Conservation (phyloP, 2,797 vertebrate genomes). For the Sebastiscus albofasciatus region DNA sequence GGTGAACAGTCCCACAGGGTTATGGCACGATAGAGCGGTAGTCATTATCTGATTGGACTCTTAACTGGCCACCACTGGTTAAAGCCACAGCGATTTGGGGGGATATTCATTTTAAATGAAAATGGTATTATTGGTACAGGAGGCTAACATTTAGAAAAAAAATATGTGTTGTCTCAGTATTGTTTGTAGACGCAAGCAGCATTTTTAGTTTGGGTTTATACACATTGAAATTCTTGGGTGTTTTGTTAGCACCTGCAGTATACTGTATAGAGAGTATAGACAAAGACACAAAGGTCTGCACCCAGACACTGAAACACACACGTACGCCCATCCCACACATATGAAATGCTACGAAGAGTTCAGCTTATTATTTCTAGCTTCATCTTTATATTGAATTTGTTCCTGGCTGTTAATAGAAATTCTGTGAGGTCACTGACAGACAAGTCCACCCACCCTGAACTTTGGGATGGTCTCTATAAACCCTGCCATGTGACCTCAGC, state of each 20-base stretch:
- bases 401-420: background rate
- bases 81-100: constrained; percentile 22
- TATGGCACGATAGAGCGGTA: constrained; percentile 24
- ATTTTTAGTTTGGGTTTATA: background rate
- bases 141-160: background rate
- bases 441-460: constrained; percentile 14
- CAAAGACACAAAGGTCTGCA: background rate
- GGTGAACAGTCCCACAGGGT: constrained; percentile 20
- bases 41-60: constrained; percentile 52
- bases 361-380: background rate
- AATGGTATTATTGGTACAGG: background rate
- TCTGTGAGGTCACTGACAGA: constrained; percentile 11
- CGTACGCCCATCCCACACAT: background rate
- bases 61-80: constrained; percentile 30
- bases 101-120: constrained; percentile 27
- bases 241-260: background rate
- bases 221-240: background rate
- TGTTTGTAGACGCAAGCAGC: background rate
- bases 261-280: background rate
- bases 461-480: constrained; percentile 7
- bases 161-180: background rate
- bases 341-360: background rate
- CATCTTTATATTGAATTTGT: background rate
- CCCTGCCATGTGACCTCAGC: constrained; percentile 43
- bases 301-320: background rate